These are phyloP conservation scores for Trichoplusia ni DNA, from an alignment of 1,140 invertebrate species.

Conservation along the genomic window DNA sequence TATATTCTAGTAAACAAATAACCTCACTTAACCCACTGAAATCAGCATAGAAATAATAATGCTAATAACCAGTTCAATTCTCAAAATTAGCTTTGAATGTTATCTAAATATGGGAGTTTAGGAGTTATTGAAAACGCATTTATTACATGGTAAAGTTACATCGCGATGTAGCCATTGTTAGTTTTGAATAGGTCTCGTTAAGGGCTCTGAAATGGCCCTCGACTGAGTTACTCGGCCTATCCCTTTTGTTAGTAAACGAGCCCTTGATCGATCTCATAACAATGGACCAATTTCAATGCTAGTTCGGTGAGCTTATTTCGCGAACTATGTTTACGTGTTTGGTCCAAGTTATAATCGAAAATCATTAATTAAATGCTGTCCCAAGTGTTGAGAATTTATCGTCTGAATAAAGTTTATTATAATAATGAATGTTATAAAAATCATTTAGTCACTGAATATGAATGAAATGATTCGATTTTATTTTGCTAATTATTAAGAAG, in stretches of 20 bases:
- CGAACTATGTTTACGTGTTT: conserved; percentile 32
- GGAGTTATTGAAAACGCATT: conserved; percentile 35
- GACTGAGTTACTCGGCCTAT: conserved; percentile 31
- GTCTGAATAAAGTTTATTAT: too few species aligned
- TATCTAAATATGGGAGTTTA: conserved; percentile 16
- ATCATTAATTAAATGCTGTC: too few species aligned
- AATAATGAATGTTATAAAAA: too few species aligned
- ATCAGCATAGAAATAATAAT: conserved; percentile 18
- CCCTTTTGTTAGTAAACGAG: conserved; percentile 55
- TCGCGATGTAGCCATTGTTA: conserved; percentile 49
- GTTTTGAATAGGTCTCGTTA: conserved; percentile 56
- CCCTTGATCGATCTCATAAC: conserved; percentile 54
- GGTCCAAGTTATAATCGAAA: conserved; percentile 3
- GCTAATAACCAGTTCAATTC: neutral
- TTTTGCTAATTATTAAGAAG: too few species aligned
- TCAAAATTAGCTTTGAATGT: conserved; percentile 21
- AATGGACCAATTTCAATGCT: conserved; percentile 54
- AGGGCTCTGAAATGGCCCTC: conserved; percentile 48
- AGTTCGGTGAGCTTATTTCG: conserved; percentile 41
- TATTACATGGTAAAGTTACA: conserved; percentile 40
- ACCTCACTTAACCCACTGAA: too few species aligned
- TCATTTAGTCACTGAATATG: too few species aligned
- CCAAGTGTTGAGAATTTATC: too few species aligned
- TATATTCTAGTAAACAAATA: too few species aligned
- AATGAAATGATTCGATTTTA: too few species aligned